Evolutionary conservation across 30 jellyfish, hydroid and myxozoan species (phyloP), one percentile per base, ranked within the genome.

Genomic region (Calvadosia cruxmelitensis): DNA sequence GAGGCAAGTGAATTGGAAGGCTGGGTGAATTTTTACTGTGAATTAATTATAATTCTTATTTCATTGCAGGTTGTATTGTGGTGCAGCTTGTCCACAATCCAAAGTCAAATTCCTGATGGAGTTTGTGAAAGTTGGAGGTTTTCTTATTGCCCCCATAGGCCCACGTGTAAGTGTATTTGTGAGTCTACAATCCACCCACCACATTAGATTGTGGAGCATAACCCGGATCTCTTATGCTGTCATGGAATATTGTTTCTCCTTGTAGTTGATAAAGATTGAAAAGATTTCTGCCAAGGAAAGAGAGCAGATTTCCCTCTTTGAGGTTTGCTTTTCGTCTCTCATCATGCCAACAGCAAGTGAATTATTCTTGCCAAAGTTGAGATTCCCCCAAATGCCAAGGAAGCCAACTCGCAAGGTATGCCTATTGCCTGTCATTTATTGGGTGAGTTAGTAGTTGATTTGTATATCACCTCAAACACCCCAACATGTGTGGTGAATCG

Each of bases 71-170:
- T 36, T 89, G 49, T 89, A 89, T 52, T 81, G 95, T 81, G 98
- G 98, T 27, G 98, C 95, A 0, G 86, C 98, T 0, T 89, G 98
- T 62, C 27, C 94, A 13, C 92, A 72, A 64, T 74, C 95, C 28
- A 89, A 67, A 30, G 88, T 89, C 31, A 89, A 85, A 61, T 89
- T 89, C 66, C 71, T 89, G 53, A 65, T 89, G 74, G 92, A 89
- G 30, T 72, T 89, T 68, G 84, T 89, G 32, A 81, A 82, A 78
- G 93, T 89, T 72, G 98, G 98, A 27, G 98, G 98, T 23, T 89
- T 89, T 57, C 77, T 89, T 13, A 82, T 89, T 31, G 98, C 98
- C 1, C 98, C 98, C 2, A 93, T 89, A 53, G 98, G 98, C 64
- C 53, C 85, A 27, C 72, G 93, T 81, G 98, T 89, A 52, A 29